A percentile compares a stretch with the other conserved stretches of the same genome.
Conservation (phyloP, 2,113 vertebrate species). For the Ciconia boyciana region DNA sequence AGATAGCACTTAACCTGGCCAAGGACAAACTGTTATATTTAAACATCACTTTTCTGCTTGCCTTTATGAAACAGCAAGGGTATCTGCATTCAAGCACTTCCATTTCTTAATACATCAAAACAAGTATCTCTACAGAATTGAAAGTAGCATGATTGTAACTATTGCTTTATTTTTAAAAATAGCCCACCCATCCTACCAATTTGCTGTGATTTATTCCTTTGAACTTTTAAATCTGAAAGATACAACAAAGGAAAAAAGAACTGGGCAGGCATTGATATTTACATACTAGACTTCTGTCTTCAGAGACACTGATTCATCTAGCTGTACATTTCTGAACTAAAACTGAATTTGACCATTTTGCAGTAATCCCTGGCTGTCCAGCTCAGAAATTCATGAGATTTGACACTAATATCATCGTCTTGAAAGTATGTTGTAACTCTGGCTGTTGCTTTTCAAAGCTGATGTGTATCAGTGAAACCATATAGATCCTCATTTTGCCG, state of each 20-base stretch:
- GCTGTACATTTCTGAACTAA: background rate
- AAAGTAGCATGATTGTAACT: background rate
- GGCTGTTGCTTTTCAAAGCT: background rate
- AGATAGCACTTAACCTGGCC: slow-evolving; percentile 32
- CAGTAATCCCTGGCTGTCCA: background rate
- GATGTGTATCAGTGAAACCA: background rate
- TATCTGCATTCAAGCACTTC: background rate
- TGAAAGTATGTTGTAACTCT: background rate
- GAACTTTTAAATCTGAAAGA: background rate
- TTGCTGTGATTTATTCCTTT: background rate
- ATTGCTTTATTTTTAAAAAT: background rate
- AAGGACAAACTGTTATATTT: slow-evolving; percentile 39
- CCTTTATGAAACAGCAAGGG: background rate
- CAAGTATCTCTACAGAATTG: background rate
- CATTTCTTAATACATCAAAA: background rate
- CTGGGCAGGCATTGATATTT: background rate
- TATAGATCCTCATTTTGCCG: background rate
- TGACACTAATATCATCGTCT: background rate
- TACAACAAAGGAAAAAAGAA: background rate
- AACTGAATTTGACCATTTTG: background rate
- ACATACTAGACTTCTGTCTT: background rate
- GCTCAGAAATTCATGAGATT: background rate
- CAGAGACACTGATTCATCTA: background rate
- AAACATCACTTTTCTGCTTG: background rate
- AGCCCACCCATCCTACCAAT: background rate